Base-by-base conservation (phyloP, 2,113 vertebrate genomes). In the Chaetodon auriga region DNA sequence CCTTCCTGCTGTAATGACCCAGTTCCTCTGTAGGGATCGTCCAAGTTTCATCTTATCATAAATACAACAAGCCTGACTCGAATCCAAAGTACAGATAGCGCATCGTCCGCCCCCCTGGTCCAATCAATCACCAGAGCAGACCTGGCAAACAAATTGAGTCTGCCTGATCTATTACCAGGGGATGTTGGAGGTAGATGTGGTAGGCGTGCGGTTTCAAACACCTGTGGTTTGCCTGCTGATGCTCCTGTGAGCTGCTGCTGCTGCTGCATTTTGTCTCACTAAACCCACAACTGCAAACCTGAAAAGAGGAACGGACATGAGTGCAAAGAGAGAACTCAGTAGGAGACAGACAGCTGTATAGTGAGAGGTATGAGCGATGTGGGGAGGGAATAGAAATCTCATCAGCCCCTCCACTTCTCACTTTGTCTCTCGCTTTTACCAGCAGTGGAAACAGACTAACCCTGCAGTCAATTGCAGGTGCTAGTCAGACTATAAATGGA, bases 381-480 rank as follows among this genome's bases (percentile, higher is more conserved):
- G 30, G 54, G 77, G 25, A 77, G 68, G 68, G 61, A 87, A 73
- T 45, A 53, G 49, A 78, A 83, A 85, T 82, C 80, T 80, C 86
- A 82, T 88, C 81, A 82, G 65, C 35, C 25, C 53, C 36, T 81
- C 49, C 49, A 51, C 83, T 54, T 51, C 78, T 69, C 62, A 51
- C 63, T 71, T 83, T 86, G 62, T 71, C 66, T 74, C 53, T 58
- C 2, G 1, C 36, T 82, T 84, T 85, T 64, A 70, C 23, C 65
- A 55, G 54, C 66, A 48, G 72, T 49, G 36, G 41, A 87, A 73
- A 68, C 82, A 62, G 82, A 82, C 70, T 30, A 41, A 72, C 84
- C 86, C 85, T 81, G 77, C 81, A 85, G 88, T 87, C 80, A 89
- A 87, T 75, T 80, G 83, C 84, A 89, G 82, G 84, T 86, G 87